A percentile compares a stretch with the other conserved stretches of the same genome.
Conservation (phyloP, 2,888 invertebrate genomes). For the Adelphocoris suturalis region DNA sequence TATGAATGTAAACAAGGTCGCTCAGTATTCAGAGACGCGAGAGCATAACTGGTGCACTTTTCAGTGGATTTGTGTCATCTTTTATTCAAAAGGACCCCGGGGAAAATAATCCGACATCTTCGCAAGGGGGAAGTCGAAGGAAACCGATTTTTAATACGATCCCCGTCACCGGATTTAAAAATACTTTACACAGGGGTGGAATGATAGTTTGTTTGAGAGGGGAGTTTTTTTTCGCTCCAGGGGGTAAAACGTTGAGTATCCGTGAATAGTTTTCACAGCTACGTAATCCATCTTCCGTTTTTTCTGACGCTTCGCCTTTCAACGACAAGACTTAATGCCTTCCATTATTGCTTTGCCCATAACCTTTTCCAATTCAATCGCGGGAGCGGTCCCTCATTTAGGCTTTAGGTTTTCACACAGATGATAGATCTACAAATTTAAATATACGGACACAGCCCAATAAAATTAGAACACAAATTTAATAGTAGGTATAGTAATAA, state of each 20-base stretch:
- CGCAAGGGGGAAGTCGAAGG: not conserved
- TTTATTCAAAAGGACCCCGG: not conserved
- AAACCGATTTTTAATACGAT: conserved; percentile 5
- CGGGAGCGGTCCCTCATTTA: too few relatives aligned
- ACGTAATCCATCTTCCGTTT: conserved; percentile 28
- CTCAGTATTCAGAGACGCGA: conserved; percentile 35
- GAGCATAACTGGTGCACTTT: conserved; percentile 41
- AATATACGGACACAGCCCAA: too few relatives aligned
- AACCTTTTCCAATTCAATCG: too few relatives aligned
- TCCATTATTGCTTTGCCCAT: not conserved
- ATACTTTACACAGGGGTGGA: conserved; percentile 33
- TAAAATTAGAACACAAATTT: too few relatives aligned
- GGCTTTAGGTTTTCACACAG: too few relatives aligned
- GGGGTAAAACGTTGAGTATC: not conserved
- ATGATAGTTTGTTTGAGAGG: conserved; percentile 29
- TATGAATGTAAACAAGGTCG: conserved; percentile 46
- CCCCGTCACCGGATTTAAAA: conserved; percentile 37
- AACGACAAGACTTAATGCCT: not conserved
- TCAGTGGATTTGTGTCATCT: conserved; percentile 37
- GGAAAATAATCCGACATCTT: conserved; percentile 15
- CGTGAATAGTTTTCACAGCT: conserved; percentile 23
- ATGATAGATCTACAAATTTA: too few relatives aligned
- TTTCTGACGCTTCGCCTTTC: not conserved
- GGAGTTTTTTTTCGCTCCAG: not conserved
- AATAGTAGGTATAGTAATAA: too few relatives aligned